These are phyloP conservation scores for Hyperoodon ampullatus DNA, from an alignment of 2,113 vertebrate species.

Conservation along the genomic window DNA sequence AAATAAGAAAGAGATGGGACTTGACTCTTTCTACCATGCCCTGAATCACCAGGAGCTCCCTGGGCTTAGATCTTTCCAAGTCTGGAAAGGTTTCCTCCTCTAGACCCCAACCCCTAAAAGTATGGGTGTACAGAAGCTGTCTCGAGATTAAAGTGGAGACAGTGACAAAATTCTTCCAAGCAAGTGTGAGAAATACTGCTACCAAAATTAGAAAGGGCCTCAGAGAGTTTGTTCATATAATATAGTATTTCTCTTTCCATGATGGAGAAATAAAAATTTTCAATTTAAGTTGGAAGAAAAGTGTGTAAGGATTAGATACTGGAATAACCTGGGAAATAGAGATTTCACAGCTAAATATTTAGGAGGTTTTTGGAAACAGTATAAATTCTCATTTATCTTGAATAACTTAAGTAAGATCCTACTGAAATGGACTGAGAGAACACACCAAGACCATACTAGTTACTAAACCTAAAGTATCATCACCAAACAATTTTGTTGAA, in stretches of 20 bases:
- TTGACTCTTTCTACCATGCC: neutral
- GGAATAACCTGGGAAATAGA: neutral
- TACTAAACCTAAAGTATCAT: neutral
- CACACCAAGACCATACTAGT: neutral
- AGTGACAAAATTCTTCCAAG: slow-evolving; percentile 14
- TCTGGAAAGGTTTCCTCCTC: neutral
- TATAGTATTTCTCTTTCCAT: slow-evolving; percentile 43
- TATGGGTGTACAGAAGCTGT: neutral
- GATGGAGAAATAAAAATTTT: slow-evolving; percentile 19
- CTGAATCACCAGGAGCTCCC: neutral
- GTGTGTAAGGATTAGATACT: neutral
- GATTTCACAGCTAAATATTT: slow-evolving; percentile 31
- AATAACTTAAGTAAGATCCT: neutral
- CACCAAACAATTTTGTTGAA: slow-evolving; percentile 6
- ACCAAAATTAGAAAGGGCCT: neutral
- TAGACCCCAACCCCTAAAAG: neutral
- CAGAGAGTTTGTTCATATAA: neutral
- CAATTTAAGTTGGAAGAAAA: slow-evolving; percentile 7
- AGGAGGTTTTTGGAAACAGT: slow-evolving; percentile 10
- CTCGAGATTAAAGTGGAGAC: neutral
- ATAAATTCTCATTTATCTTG: slow-evolving; percentile 25
- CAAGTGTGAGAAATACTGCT: neutral
- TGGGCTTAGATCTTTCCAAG: neutral
- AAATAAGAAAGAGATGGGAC: neutral
- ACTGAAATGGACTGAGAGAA: slow-evolving; percentile 1